Evolutionary conservation across 2,797 vertebrate genomes (phyloP).

Genomic region (Gymnoscopelus microlampas): DNA sequence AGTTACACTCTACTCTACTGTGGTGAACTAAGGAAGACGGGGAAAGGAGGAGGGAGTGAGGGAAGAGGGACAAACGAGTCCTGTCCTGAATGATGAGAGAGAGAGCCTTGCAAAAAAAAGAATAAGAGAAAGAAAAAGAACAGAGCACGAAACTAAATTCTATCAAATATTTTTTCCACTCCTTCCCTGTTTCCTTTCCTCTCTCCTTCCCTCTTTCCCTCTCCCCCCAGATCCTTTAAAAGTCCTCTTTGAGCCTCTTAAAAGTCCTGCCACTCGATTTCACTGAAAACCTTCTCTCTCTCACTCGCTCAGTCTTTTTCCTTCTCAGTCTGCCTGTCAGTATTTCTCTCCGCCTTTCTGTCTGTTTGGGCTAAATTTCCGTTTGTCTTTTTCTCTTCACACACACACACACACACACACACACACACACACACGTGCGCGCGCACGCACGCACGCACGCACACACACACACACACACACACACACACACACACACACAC

Average conservation of each 20-base stretch:
- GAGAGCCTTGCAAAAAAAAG: constrained; percentile 65
- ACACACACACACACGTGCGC: no score
- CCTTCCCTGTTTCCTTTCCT: constrained; percentile 45
- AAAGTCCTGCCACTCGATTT: constrained; percentile 49
- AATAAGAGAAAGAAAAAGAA: constrained; percentile 39
- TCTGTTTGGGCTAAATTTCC: constrained; percentile 8
- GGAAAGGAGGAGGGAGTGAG: constrained; percentile 59
- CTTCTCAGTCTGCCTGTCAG: constrained; percentile 19
- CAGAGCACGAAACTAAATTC: no score
- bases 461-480: no score
- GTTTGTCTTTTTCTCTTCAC: not conserved
- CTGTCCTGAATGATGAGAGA: constrained; percentile 76
- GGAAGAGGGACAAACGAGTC: constrained; percentile 73
- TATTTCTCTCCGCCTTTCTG: constrained; percentile 33
- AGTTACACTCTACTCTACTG: constrained; percentile 68
- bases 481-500: not conserved
- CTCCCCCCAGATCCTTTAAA: constrained; percentile 32
- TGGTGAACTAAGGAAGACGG: constrained; percentile 60
- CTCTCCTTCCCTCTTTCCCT: constrained; percentile 9
- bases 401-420: not conserved
- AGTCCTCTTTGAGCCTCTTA: constrained; percentile 53
- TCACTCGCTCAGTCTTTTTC: constrained; percentile 29
- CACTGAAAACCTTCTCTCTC: constrained; percentile 17
- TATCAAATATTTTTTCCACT: constrained; percentile 42
- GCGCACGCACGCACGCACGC: no score